These are phyloP conservation scores for Pithys albifrons DNA, from an alignment of 2,113 vertebrate species.

Conservation along the genomic window DNA sequence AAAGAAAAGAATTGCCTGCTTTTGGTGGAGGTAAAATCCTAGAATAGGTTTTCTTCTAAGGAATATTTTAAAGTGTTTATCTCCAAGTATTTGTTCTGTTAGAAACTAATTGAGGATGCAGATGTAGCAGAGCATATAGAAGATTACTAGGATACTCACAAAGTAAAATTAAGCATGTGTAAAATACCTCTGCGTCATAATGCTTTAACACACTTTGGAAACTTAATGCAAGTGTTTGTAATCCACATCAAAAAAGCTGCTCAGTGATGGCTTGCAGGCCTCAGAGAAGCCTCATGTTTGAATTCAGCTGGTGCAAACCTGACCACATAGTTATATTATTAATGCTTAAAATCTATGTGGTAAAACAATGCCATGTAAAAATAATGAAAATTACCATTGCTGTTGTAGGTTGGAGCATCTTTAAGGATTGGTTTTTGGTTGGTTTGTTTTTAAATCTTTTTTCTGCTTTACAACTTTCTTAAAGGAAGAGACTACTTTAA, in stretches of 20 bases:
- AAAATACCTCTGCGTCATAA: not conserved
- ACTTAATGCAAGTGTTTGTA: not conserved
- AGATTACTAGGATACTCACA: not conserved
- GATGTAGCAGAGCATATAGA: not conserved
- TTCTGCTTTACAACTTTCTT: not conserved
- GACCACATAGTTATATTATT: not conserved
- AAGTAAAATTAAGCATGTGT: not conserved
- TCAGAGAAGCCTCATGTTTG: not conserved
- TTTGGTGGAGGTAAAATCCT: not conserved
- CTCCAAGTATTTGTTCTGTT: not conserved
- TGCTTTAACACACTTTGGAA: not conserved
- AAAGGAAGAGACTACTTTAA: not conserved
- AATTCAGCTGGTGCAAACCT: not conserved
- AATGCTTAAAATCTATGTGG: not conserved
- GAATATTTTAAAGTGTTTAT: not conserved
- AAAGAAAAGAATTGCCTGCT: not conserved
- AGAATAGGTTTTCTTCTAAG: not conserved
- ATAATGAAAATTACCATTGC: not conserved
- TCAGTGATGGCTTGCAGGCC: not conserved
- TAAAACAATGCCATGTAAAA: not conserved
- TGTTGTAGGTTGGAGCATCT: not conserved
- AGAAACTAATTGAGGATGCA: not conserved
- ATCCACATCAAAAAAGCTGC: not conserved
- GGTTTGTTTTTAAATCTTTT: not conserved
- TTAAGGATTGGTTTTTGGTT: not conserved